Evolutionary conservation across 2,113 vertebrate species (phyloP), one percentile per base, ranked within the genome.

Genomic region (Rhinoderma darwinii): DNA sequence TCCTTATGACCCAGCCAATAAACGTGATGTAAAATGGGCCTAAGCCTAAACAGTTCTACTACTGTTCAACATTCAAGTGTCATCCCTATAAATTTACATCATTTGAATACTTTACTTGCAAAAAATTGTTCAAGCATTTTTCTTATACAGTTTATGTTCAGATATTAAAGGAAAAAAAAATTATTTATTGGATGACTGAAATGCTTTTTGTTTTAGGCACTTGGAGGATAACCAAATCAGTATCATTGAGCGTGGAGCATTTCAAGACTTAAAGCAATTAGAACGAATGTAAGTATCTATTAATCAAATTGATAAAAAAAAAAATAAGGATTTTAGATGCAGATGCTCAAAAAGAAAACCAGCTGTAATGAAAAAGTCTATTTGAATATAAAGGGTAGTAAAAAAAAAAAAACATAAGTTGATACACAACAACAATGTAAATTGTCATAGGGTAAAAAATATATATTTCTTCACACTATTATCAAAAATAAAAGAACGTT

Each of bases 201-300:
- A 88, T 4, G 88, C 88, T 92, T 79, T 93, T 73, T 87, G 87
- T 94, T 93, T 44, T 89, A 99, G 98, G 68, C 98, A 99, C 90
- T 95, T 99, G 94, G 97, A 98, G 94, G 97, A 99, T 91, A 99
- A 99, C 93, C 98, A 99, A 90, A 96, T 99, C 92, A 99, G 94
- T 44, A 92, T 97, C 87, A 96, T 99, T 2, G 98, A 99, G 93
- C 95, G 98, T 93, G 98, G 98, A 91, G 96, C 98, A 22, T 99
- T 99, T 92, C 97, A 99, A 91, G 98, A 99, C 90, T 95, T 99
- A 88, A 96, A 98, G 88, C 96, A 98, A 93, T 95, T 99, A 12
- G 98, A 99, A 88, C 94, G 98, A 88, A 93, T 99, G 98, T 99
- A 91, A 99, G 98, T 98, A 89, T 85, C 41, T 41, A 0, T 79